Base-by-base conservation (phyloP, 2,888 invertebrate species). In the Lepidocyrtinus sp. region DNA sequence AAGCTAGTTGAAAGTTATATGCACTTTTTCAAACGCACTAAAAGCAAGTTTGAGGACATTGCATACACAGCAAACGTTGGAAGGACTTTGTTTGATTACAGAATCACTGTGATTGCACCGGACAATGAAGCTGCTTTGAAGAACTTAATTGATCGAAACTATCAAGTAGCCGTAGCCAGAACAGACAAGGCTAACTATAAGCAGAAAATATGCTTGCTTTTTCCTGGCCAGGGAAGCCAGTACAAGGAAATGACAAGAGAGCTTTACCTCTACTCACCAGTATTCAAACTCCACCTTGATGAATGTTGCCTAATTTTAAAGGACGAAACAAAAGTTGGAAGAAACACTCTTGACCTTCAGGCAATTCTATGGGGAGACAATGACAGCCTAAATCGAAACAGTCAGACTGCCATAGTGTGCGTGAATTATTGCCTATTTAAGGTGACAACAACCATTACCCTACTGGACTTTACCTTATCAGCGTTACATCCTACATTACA, bases 381-480 rank as follows among this genome's bases (percentile, higher is more conserved):
- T 15, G 22, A 59, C 2, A 67, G 67, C 25, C 27, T 72, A 0
- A 70, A 70, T 21, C 36, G 75, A 21, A 77, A 77, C 63, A 81
- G 82, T 67, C 84, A 84, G 72, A 78, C 82, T 12, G 25, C 82
- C 21, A 84, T 84, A 36, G 81, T 84, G 22, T 78, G 77, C 62
- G 73, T 84, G n/a, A 72, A 84, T 50, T 82, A 81, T 71, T 59
- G 64, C n/a, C 72, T 83, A 7, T 25, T 63, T 1, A 25, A 69
- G 21, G n/a, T n/a, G n/a, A 45, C n/a, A n/a, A n/a, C n/a, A n/a
- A n/a, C n/a, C n/a, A n/a, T n/a, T n/a, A n/a, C n/a, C n/a, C n/a
- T n/a, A n/a, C n/a, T n/a, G n/a, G n/a, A n/a, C n/a, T n/a, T n/a
- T n/a, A n/a, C n/a, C n/a, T n/a, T n/a, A n/a, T n/a, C n/a, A n/a